Percentiles rank a stretch among this genome's conserved stretches.
These are phyloP conservation scores for Leptatherina wallacei DNA, from an alignment of 2,797 vertebrate species.

Conservation along the genomic window DNA sequence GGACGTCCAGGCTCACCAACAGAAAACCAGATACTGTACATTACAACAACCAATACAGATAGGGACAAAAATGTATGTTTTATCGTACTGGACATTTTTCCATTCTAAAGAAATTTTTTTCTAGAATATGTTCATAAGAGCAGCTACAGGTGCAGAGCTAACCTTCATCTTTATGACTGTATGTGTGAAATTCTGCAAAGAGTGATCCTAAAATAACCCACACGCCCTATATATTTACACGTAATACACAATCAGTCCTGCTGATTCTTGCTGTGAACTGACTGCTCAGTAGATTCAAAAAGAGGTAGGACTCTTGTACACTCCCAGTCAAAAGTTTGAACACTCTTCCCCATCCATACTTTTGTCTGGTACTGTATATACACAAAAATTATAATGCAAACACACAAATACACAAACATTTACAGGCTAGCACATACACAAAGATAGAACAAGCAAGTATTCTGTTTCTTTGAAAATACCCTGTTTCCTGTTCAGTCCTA, in stretches of 20 bases:
- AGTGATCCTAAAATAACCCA: slow-evolving; percentile 28
- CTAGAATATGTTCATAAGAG: not conserved
- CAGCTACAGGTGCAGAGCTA: not conserved
- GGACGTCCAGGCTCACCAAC: not conserved
- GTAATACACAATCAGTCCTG: slow-evolving; percentile 11
- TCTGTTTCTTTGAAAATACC: slow-evolving; percentile 40
- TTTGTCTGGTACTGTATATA: no score
- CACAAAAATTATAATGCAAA: not conserved
- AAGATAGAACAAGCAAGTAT: not conserved
- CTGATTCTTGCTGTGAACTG: slow-evolving; percentile 16
- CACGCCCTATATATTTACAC: slow-evolving; percentile 25
- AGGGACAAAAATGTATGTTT: not conserved
- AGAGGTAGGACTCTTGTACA: slow-evolving; percentile 13
- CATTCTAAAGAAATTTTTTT: not conserved
- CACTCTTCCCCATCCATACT: not conserved
- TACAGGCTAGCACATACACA: not conserved
- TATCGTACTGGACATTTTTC: not conserved
- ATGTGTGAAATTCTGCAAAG: not conserved
- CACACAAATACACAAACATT: not conserved
- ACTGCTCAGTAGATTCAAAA: not conserved
- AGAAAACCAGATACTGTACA: not conserved
- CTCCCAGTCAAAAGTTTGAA: not conserved
- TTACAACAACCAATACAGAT: not conserved
- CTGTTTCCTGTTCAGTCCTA: slow-evolving; percentile 19
- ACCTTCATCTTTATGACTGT: slow-evolving; percentile 19